Conservation (phyloP, 2,888 invertebrate species). For the Dicycla oo region DNA sequence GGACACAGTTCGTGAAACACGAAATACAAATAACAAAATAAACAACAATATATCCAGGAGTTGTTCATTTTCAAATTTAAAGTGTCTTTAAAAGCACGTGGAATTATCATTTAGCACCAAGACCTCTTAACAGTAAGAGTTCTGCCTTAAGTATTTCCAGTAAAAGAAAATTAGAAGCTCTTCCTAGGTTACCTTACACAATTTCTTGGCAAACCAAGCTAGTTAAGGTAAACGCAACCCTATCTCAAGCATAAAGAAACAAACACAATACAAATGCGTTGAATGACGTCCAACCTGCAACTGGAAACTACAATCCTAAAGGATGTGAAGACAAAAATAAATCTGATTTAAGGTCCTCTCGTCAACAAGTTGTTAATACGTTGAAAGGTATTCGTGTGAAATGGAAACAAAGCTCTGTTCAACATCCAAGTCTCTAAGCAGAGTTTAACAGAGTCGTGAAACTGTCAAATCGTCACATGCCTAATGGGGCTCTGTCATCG, state of each 20-base stretch:
- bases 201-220: not conserved
- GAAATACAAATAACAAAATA: too few relatives aligned
- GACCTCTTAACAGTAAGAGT: not conserved
- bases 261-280: conserved; percentile 19
- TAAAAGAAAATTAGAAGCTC: not conserved
- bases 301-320: conserved; percentile 51
- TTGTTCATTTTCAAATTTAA: not conserved
- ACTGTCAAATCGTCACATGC: conserved; percentile 85
- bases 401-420: conserved; percentile 73
- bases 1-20: too few relatives aligned
- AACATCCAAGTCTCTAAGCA: conserved; percentile 74
- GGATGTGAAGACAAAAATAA: conserved; percentile 65
- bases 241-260: conserved; percentile 5
- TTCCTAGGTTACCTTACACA: not conserved
- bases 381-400: conserved; percentile 83
- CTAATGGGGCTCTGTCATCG: conserved; percentile 86
- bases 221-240: conserved; percentile 1
- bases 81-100: not conserved
- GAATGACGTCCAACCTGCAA: conserved; percentile 36
- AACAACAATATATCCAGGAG: not conserved
- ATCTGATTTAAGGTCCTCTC: conserved; percentile 53
- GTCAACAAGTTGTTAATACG: conserved; percentile 74
- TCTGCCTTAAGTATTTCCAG: not conserved
- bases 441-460: conserved; percentile 76
- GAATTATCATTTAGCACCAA: not conserved